Evolutionary conservation across 2,888 invertebrate genomes (phyloP).

Genomic region (Polylopha cassiicola): DNA sequence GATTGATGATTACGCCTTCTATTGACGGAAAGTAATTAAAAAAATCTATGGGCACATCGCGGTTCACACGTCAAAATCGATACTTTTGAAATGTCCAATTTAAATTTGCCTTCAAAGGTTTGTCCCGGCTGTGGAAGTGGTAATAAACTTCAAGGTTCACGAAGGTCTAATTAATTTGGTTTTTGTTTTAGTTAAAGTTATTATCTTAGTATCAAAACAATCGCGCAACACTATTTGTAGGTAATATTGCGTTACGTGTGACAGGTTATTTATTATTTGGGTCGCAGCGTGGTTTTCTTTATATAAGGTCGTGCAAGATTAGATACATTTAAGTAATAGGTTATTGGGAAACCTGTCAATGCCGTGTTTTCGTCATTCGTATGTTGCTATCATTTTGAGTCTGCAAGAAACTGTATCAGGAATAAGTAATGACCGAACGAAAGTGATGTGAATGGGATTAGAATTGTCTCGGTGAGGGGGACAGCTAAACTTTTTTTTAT

Average conservation of each 20-base stretch:
- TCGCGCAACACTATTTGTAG: slow-evolving; percentile 39
- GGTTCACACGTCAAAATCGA: slow-evolving; percentile 38
- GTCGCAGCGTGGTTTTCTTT: slow-evolving; percentile 33
- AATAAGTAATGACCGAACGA: too few species aligned
- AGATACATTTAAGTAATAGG: slow-evolving; percentile 25
- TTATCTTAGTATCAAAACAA: slow-evolving; percentile 59
- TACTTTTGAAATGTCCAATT: slow-evolving; percentile 31
- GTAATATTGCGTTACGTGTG: slow-evolving; percentile 45
- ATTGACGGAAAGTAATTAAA: slow-evolving; percentile 72
- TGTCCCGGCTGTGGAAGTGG: slow-evolving; percentile 4
- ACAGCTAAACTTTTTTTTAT: too few species aligned
- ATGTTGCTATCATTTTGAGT: too few species aligned
- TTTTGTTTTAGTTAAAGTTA: slow-evolving; percentile 37
- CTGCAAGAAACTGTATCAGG: too few species aligned
- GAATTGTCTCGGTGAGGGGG: too few species aligned
- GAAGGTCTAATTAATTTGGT: slow-evolving; percentile 38
- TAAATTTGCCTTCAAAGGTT: slow-evolving; percentile 20
- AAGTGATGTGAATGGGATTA: too few species aligned
- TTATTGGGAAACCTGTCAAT: slow-evolving; percentile 9
- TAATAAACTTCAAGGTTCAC: slow-evolving; percentile 5
- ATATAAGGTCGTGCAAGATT: slow-evolving; percentile 31
- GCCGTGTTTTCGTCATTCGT: too few species aligned
- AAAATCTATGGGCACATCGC: slow-evolving; percentile 43
- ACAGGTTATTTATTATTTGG: slow-evolving; percentile 58
- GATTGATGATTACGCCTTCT: slow-evolving; percentile 63